Evolutionary conservation across 2,797 vertebrate species (phyloP).

Genomic region (Neosilurus hyrtlii): DNA sequence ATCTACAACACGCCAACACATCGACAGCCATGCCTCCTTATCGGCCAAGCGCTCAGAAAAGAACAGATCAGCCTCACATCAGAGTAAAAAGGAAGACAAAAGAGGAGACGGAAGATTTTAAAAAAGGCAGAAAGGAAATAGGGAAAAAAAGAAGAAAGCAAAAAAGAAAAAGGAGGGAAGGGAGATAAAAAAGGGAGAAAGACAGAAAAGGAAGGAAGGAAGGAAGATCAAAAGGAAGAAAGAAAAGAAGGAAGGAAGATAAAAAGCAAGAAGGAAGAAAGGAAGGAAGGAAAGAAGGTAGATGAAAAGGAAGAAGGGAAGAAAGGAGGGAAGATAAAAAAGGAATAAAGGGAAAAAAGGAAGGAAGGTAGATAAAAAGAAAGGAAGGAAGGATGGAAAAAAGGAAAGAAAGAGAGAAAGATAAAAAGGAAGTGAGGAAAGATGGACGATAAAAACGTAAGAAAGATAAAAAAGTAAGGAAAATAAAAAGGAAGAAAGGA

Average conservation of each 20-base stretch:
- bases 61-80: background rate
- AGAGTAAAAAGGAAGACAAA: no score
- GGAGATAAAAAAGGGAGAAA: background rate
- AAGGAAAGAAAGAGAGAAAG: background rate
- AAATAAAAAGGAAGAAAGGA: background rate
- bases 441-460: background rate
- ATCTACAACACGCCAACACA: constrained; percentile 17
- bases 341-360: no score
- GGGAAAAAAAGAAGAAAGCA: background rate
- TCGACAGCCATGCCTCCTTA: background rate
- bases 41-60: background rate
- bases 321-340: background rate
- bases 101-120: no score
- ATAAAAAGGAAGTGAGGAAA: background rate
- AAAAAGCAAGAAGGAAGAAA: no score
- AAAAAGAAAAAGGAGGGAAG: background rate
- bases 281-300: background rate
- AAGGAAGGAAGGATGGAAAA: background rate
- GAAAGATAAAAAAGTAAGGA: background rate
- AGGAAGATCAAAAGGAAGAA: background rate
- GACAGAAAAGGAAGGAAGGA: background rate
- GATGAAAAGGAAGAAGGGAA: background rate
- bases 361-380: background rate
- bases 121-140: background rate
- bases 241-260: background rate